A percentile compares a stretch with the other conserved stretches of the same genome.
Evolutionary conservation across 2,888 invertebrate species (phyloP).

Genomic region (Drosophila crucigera): DNA sequence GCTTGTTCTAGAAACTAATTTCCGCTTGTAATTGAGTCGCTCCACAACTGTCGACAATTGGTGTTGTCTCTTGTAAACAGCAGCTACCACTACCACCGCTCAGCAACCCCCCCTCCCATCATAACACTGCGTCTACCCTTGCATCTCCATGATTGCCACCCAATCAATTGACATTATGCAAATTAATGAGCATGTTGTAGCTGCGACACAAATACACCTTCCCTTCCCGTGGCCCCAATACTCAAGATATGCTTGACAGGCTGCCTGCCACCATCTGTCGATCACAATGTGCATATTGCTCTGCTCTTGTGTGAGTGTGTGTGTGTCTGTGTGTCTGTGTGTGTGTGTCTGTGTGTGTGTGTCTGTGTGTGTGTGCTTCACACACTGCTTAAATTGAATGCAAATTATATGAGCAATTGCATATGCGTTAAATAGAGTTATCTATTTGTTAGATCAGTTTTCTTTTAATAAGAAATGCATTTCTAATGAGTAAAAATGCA

Average conservation of each 20-base stretch:
- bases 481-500: not conserved
- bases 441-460: not conserved
- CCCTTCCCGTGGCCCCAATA: not conserved
- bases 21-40: constrained; percentile 75
- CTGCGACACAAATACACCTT: constrained; percentile 7
- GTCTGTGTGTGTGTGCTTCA: not conserved
- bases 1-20: constrained; percentile 75
- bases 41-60: constrained; percentile 53
- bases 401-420: constrained; percentile 34
- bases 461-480: not conserved
- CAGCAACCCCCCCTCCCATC: not conserved
- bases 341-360: no score
- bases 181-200: constrained; percentile 56
- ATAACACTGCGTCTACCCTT: not conserved
- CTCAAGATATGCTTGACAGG: not conserved
- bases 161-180: constrained; percentile 51
- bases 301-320: not conserved
- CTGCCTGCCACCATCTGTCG: not conserved
- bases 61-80: constrained; percentile 1
- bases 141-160: not conserved
- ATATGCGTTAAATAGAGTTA: constrained; percentile 17
- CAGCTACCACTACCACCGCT: not conserved
- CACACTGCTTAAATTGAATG: constrained; percentile 46
- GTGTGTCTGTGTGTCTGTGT: not conserved
- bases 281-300: constrained; percentile 20